Percentiles rank a stretch among this genome's conserved stretches.
phyloP scores from a whole-genome alignment of 2,888 invertebrate genomes.

The Drosophila imparisetae region DNA sequence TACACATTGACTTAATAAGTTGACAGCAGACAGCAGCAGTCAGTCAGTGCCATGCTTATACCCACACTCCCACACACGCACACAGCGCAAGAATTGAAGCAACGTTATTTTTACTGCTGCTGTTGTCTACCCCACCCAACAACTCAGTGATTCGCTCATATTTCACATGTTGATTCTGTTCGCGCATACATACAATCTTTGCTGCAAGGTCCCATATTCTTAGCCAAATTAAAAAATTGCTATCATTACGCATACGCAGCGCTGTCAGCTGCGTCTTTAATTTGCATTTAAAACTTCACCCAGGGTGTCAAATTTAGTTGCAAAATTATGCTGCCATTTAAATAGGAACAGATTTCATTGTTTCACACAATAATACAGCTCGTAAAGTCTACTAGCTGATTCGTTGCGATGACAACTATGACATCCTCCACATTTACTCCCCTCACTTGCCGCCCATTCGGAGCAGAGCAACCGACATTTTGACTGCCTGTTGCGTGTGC shows the following conservation, averaged over 20 bases:
- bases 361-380: conserved; percentile 64
- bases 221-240: conserved; percentile 45
- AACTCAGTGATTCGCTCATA: conserved; percentile 28
- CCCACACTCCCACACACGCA: conserved; percentile 23
- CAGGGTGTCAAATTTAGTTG: conserved; percentile 22
- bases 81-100: neutral
- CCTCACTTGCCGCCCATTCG: neutral
- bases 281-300: conserved; percentile 56
- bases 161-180: conserved; percentile 55
- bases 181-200: conserved; percentile 30
- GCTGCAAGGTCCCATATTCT: conserved; percentile 29
- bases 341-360: conserved; percentile 61
- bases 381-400: conserved; percentile 71
- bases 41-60: conserved; percentile 57
- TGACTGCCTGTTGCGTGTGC: conserved; percentile 57
- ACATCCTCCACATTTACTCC: conserved; percentile 5
- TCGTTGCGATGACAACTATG: conserved; percentile 38
- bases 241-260: conserved; percentile 47
- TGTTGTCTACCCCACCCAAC: neutral
- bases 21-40: conserved; percentile 71
- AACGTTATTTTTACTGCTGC: conserved; percentile 13
- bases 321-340: conserved; percentile 12
- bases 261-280: conserved; percentile 59
- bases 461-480: conserved; percentile 10
- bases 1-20: conserved; percentile 72